A percentile compares a stretch with the other conserved stretches of the same genome.
Evolutionary conservation across 2,113 vertebrate species (phyloP).

Genomic region (Pipa parva): DNA sequence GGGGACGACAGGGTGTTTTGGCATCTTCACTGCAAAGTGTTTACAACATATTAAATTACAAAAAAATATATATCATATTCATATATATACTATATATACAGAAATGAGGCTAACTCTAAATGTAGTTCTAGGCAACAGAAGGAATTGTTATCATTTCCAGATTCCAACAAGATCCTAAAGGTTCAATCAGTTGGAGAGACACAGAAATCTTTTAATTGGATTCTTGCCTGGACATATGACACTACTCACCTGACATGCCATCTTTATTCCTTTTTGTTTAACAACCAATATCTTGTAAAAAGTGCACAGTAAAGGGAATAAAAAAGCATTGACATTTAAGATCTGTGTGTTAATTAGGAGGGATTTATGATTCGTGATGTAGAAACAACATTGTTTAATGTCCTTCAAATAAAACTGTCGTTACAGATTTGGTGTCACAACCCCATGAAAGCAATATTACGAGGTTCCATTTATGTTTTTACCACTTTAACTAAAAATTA

Average conservation of each 20-base stretch:
- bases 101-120: slow-evolving; percentile 17
- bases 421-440: too few relatives aligned
- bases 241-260: slow-evolving; percentile 14
- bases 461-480: too few relatives aligned
- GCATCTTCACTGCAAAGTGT: not conserved
- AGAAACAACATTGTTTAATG: too few relatives aligned
- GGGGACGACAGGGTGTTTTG: slow-evolving; percentile 24
- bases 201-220: slow-evolving; percentile 18
- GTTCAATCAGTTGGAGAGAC: slow-evolving; percentile 8
- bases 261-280: slow-evolving; percentile 4
- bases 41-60: slow-evolving; percentile 19
- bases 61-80: not conserved
- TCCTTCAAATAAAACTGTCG: too few relatives aligned
- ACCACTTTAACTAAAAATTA: too few relatives aligned
- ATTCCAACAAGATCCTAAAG: slow-evolving; percentile 9
- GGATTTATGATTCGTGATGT: too few relatives aligned
- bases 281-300: not conserved
- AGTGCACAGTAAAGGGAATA: too few relatives aligned
- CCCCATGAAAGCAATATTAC: too few relatives aligned
- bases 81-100: not conserved
- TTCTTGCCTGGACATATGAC: slow-evolving; percentile 27
- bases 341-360: too few relatives aligned
- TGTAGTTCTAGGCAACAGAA: not conserved
- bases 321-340: too few relatives aligned
- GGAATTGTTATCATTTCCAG: slow-evolving; percentile 18